These are phyloP conservation scores for Hydroisotoma schaefferi DNA, from an alignment of 2,888 invertebrate genomes.

Conservation along the genomic window DNA sequence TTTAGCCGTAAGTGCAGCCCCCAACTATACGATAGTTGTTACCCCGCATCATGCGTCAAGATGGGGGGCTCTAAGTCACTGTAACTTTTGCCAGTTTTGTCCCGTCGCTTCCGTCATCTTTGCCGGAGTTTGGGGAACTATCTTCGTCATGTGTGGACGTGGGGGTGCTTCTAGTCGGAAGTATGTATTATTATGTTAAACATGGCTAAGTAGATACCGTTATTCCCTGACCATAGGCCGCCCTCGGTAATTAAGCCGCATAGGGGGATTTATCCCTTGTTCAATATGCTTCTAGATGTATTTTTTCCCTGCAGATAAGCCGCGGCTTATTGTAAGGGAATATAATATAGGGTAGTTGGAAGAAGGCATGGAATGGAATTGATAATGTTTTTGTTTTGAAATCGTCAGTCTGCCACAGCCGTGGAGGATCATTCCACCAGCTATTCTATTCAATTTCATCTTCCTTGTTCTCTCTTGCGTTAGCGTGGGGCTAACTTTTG, in stretches of 20 bases:
- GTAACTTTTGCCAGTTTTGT: slow-evolving; percentile 43
- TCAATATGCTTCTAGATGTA: no score
- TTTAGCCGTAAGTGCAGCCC: slow-evolving; percentile 31
- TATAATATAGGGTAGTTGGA: no score
- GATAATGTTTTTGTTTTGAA: slow-evolving; percentile 4
- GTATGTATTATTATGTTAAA: slow-evolving; percentile 23
- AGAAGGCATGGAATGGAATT: no score
- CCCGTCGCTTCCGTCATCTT: slow-evolving; percentile 45
- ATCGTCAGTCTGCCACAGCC: slow-evolving; percentile 43
- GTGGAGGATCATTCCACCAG: slow-evolving; percentile 48
- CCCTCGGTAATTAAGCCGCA: no score
- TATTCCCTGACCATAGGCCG: no score
- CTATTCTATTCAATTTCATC: slow-evolving; percentile 45
- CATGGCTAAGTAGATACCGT: no score
- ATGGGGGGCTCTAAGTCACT: slow-evolving; percentile 37
- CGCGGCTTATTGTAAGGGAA: no score
- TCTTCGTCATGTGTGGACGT: slow-evolving; percentile 46
- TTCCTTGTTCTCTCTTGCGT: slow-evolving; percentile 43
- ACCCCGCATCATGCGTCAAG: slow-evolving; percentile 24
- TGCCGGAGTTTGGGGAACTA: slow-evolving; percentile 42
- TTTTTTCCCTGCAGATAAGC: no score
- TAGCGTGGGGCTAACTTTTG: slow-evolving; percentile 42
- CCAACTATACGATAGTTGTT: slow-evolving; percentile 28
- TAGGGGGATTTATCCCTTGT: no score
- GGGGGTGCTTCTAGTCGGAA: slow-evolving; percentile 40